Base-by-base conservation (phyloP, 2,888 invertebrate genomes). In the Hecatera dysodea region DNA sequence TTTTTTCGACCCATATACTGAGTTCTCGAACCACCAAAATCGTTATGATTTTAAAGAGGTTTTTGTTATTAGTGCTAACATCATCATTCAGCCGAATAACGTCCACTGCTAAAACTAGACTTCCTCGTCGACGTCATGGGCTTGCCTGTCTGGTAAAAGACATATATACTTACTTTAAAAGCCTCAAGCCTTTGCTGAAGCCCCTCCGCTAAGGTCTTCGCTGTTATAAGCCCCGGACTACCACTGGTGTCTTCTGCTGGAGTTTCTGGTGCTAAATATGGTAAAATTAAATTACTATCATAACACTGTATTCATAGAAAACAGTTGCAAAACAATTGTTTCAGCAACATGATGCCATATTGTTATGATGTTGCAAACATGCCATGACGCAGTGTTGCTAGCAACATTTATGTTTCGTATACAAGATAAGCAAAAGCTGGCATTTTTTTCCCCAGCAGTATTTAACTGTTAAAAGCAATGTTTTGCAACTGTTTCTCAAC, bases 171-270 rank as follows among this genome's bases (percentile, higher is more conserved):
- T 78, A 79, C 79, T 39, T 73, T 97, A 91, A 98, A 99, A 88
- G 98, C 97, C 11, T 97, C 97, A 17, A 99, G 93, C 59, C 99
- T 96, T 90, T 99, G 99, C 83, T 97, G 97, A 42, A 99, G 92
- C 0, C 98, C 99, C 88, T 98, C 98, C 66, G 97, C 96, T 11
- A 97, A 91, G 1, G 96, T 96, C 0, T 94, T 91, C 0, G 97
- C 96, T 0, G 96, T 96, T 66, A 96, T 94, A 2, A 97, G 85
- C 0, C 86, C 81, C 0, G 86, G 81, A 0, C 17, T 39, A 39
- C 29, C 82, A 12, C 88, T 90, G 0, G 90, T 60, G 0, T 75
- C 83, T 33, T 81, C 87, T 1, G 85, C 77, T 0, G 93, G 90
- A 1, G 77, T 1, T 0, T 82, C 78, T 0, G 90, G 87, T n/a